Evolutionary conservation across 1,140 invertebrate genomes (phyloP).

Genomic region (Camponotus pennsylvanicus): DNA sequence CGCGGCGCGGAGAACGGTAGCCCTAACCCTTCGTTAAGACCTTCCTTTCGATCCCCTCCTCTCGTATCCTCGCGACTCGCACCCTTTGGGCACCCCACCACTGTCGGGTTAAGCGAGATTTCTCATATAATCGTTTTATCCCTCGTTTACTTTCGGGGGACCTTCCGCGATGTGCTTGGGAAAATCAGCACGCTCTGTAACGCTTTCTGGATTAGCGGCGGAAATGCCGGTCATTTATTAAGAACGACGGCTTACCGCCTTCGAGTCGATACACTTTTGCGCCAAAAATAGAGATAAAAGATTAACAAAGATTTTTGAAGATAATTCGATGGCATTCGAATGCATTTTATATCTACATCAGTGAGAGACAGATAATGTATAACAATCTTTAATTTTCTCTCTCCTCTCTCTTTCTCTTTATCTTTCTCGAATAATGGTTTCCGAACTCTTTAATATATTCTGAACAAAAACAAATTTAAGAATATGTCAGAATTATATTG

Average conservation of each 20-base stretch:
- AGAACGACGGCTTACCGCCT: conserved; percentile 51
- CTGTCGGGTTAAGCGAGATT: conserved; percentile 76
- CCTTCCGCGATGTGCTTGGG: conserved; percentile 65
- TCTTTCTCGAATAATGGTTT: too few species aligned
- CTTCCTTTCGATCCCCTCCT: conserved; percentile 58
- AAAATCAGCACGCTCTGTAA: conserved; percentile 67
- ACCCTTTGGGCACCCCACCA: conserved; percentile 60
- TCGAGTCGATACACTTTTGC: not conserved
- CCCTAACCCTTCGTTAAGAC: conserved; percentile 79
- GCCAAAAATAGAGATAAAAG: not conserved
- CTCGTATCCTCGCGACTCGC: conserved; percentile 21
- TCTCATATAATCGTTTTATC: conserved; percentile 82
- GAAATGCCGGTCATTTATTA: conserved; percentile 73
- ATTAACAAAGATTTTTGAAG: not conserved
- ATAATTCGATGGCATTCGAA: not conserved
- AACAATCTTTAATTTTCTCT: too few species aligned
- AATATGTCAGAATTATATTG: not conserved
- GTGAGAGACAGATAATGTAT: too few species aligned
- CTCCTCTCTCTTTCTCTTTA: too few species aligned
- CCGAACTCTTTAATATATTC: not conserved
- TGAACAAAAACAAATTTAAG: not conserved
- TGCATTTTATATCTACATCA: not conserved
- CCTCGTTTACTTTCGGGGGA: conserved; percentile 66
- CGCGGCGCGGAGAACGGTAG: conserved; percentile 74
- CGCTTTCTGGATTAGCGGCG: conserved; percentile 62